Conservation (phyloP, 92 coral and sea anemone genomes). For the Blastomussa wellsi region DNA sequence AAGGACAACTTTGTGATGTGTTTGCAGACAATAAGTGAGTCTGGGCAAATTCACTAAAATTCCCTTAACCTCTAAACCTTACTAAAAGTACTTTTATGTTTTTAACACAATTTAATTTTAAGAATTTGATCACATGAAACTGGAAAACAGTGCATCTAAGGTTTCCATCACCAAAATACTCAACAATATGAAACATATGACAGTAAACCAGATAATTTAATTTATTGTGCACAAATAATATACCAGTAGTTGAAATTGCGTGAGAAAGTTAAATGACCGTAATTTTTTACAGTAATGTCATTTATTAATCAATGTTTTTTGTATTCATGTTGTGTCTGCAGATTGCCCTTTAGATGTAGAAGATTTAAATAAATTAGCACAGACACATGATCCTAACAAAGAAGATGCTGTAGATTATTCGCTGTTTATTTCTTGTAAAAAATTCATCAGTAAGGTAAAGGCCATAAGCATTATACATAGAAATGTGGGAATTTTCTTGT, state of each 20-base stretch:
- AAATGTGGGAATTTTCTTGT: not conserved
- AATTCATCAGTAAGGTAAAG: conserved; percentile 85
- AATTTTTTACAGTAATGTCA: not conserved
- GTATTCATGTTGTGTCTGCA: conserved; percentile 19
- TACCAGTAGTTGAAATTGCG: too few relatives aligned
- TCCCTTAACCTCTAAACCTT: not conserved
- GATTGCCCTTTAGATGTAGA: conserved; percentile 88
- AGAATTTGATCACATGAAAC: not conserved
- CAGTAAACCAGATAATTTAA: too few relatives aligned
- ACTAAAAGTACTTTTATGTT: not conserved
- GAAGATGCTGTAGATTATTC: conserved; percentile 91
- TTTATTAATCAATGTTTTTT: not conserved
- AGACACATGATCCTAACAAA: conserved; percentile 76
- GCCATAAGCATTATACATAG: not conserved
- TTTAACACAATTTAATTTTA: not conserved
- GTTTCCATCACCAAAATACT: too few relatives aligned
- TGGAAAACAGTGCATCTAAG: not conserved
- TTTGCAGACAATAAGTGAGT: conserved; percentile 91
- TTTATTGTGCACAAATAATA: too few relatives aligned
- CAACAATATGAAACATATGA: too few relatives aligned
- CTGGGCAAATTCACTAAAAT: not conserved
- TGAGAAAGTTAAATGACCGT: too few relatives aligned
- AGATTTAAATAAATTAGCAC: conserved; percentile 78
- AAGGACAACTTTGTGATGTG: conserved; percentile 94
- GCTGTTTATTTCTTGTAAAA: conserved; percentile 84